These are phyloP conservation scores for Noctuana brunneofusca DNA, from an alignment of 2,888 invertebrate genomes.

Conservation along the genomic window DNA sequence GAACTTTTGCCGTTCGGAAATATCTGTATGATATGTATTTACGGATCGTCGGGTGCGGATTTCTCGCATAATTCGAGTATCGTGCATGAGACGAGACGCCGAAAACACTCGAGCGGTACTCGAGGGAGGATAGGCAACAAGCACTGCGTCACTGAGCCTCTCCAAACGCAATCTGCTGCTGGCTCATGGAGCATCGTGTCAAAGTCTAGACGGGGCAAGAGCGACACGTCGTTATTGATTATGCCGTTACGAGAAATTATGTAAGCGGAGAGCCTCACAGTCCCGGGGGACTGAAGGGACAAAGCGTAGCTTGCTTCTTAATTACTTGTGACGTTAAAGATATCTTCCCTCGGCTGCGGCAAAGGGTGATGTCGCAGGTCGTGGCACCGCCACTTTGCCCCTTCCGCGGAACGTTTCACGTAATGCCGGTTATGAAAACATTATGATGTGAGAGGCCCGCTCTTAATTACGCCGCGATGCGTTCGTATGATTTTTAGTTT, in stretches of 20 bases:
- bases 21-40: slow-evolving; percentile 49
- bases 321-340: slow-evolving; percentile 74
- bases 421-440: not conserved
- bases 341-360: slow-evolving; percentile 43
- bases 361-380: slow-evolving; percentile 32
- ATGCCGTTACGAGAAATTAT: slow-evolving; percentile 76
- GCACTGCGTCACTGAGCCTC: slow-evolving; percentile 46
- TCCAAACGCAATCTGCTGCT: slow-evolving; percentile 49
- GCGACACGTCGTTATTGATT: slow-evolving; percentile 73
- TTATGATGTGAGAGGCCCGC: slow-evolving; percentile 38
- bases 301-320: slow-evolving; percentile 70
- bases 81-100: slow-evolving; percentile 45
- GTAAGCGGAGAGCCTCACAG: slow-evolving; percentile 63
- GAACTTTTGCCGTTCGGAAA: slow-evolving; percentile 50
- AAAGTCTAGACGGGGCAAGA: slow-evolving; percentile 66
- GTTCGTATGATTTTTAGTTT: slow-evolving; percentile 39
- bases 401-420: not conserved
- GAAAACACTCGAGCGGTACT: slow-evolving; percentile 49
- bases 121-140: slow-evolving; percentile 38
- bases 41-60: slow-evolving; percentile 44
- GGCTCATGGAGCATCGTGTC: slow-evolving; percentile 51
- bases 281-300: slow-evolving; percentile 44
- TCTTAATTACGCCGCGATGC: slow-evolving; percentile 54
- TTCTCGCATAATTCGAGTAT: slow-evolving; percentile 41
- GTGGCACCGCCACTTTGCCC: not conserved